Conservation (phyloP, 1,140 invertebrate genomes). For the Drosophila pseudoobscura region DNA sequence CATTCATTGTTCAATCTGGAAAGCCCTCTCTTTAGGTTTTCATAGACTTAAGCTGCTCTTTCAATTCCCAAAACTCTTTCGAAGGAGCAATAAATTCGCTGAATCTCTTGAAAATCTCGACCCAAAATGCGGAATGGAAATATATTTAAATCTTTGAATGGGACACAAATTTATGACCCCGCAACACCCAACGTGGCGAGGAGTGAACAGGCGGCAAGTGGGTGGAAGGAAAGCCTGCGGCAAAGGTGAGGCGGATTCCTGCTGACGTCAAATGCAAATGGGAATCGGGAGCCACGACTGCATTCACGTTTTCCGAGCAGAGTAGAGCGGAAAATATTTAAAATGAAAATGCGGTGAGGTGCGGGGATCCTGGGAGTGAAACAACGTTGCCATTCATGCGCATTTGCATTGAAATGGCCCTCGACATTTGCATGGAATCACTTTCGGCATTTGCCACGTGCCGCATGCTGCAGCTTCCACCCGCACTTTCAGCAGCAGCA, state of each 20-base stretch:
- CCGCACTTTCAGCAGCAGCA: background rate
- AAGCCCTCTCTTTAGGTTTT: constrained; percentile 12
- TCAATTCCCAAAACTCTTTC: constrained; percentile 48
- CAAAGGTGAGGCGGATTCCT: constrained; percentile 25
- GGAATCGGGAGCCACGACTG: constrained; percentile 25
- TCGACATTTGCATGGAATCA: constrained; percentile 66
- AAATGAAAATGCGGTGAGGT: constrained; percentile 43
- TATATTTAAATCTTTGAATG: constrained; percentile 69
- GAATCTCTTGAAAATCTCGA: constrained; percentile 47
- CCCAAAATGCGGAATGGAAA: constrained; percentile 48
- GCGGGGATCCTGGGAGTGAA: background rate
- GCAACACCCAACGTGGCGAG: background rate
- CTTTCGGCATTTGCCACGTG: constrained; percentile 57
- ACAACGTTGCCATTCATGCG: constrained; percentile 62
- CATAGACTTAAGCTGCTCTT: constrained; percentile 25
- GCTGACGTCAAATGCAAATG: constrained; percentile 64
- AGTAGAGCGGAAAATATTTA: constrained; percentile 46
- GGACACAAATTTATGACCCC: constrained; percentile 61
- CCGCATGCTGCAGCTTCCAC: constrained; percentile 36
- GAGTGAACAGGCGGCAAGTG: constrained; percentile 3
- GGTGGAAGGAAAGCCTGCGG: background rate
- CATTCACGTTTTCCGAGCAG: constrained; percentile 36
- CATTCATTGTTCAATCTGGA: constrained; percentile 6
- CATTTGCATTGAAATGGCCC: constrained; percentile 73
- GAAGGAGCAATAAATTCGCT: constrained; percentile 58